A percentile compares a stretch with the other conserved stretches of the same genome.
phyloP scores from a whole-genome alignment of 2,888 invertebrate species.

The Calliopum simillimum region DNA sequence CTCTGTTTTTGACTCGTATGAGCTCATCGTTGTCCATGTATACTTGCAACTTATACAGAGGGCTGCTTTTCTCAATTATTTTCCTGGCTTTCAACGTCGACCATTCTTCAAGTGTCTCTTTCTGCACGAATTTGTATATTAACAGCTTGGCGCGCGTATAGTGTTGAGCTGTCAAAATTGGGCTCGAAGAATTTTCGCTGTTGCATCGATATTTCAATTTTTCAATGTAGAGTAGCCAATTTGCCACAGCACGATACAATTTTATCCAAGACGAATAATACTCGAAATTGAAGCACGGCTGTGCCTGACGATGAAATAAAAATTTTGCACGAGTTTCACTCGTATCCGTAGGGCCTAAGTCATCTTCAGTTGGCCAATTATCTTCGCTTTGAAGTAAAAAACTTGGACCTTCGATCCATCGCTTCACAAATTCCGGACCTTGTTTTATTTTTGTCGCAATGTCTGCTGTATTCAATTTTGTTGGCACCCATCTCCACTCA shows the following conservation, averaged over 20 bases:
- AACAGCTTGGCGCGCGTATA: conserved; percentile 28
- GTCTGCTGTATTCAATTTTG: conserved; percentile 42
- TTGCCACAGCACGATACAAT: conserved; percentile 26
- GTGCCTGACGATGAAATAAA: too few relatives aligned
- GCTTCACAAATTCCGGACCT: not conserved
- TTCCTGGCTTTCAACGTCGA: conserved; percentile 38
- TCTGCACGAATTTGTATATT: conserved; percentile 28
- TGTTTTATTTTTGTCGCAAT: conserved; percentile 26
- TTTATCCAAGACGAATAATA: conserved; percentile 27
- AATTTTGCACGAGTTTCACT: too few relatives aligned
- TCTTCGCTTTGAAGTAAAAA: conserved; percentile 19
- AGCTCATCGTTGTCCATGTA: conserved; percentile 40
- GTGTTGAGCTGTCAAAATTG: conserved; percentile 30
- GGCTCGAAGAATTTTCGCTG: not conserved
- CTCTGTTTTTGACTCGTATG: conserved; percentile 35
- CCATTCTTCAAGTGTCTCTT: conserved; percentile 37
- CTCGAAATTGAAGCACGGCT: too few relatives aligned
- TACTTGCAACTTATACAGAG: conserved; percentile 39
- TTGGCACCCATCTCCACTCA: conserved; percentile 42
- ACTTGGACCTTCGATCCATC: conserved; percentile 38
- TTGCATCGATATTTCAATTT: conserved; percentile 18
- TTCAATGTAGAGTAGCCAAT: conserved; percentile 10
- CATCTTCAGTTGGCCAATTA: conserved; percentile 28
- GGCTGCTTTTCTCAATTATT: conserved; percentile 35
- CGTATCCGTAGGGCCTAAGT: conserved; percentile 13